Base-by-base conservation (phyloP, 2,888 invertebrate genomes). In the Pseudococcus longispinus region DNA sequence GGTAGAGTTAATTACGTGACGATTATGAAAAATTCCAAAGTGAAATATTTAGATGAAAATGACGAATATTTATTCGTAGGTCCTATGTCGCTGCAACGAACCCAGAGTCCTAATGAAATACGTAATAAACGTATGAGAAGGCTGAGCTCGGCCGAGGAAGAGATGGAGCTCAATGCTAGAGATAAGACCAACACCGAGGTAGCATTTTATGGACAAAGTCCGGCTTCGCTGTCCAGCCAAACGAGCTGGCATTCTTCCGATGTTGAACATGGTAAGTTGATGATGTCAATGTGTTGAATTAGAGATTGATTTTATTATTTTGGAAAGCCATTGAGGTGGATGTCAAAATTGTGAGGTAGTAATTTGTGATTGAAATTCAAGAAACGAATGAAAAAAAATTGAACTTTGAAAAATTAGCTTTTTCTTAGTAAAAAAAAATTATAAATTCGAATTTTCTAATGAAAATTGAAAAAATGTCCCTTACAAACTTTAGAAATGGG, bases 121-220 rank as follows among this genome's bases (percentile, higher is more conserved):
- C 90, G 91, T 87, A 92, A 91, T 89, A 93, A 93, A 89, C 90
- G 93, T 87, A 89, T 92, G 84, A 91, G 92, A 87, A 91, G 92
- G 87, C 91, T 92, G 88, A 92, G 92, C 85, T 92, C 92, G 0
- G 91, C 91, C 9, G 93, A 93, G 88, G 93, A 92, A 88, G 92
- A 92, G 88, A 91, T 91, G 88, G 92, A 92, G 88, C 90, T 90
- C 77, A 90, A 90, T n/a, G 89, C 89, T 2, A 87, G 88, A 32
- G 88, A 88, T 32, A 89, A 89, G 37, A 88, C 88, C n/a, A 87
- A 88, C 32, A 88, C 88, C 37, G 90, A 90, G 70, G 89, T 90
- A 70, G 88, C 89, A n/a, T 93, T 92, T 90, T 93, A 92, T 89
- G 91, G 92, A 55, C 92, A 92, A 89, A 92, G 92, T 89, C 91